Conservation (phyloP, 1,140 invertebrate species). For the Choristoneura fumiferana region DNA sequence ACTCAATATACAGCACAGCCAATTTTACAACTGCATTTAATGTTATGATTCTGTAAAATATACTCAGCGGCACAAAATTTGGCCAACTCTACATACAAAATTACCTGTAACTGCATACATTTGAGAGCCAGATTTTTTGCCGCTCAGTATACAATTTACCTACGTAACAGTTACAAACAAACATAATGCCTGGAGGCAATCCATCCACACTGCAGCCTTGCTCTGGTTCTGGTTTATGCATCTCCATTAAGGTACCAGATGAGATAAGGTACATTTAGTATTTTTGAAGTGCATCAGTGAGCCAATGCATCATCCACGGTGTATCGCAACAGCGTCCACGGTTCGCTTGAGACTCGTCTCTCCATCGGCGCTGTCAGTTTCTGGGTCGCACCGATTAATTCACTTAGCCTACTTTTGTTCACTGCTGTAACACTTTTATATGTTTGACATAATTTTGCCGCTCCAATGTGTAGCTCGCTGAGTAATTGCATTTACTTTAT, state of each 20-base stretch:
- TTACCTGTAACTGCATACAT: no score
- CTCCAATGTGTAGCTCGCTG: conserved; percentile 1
- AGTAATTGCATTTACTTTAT: conserved; percentile 19
- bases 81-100: no score
- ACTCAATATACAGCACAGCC: no score
- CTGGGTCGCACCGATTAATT: conserved; percentile 73
- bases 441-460: conserved; percentile 44
- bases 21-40: no score
- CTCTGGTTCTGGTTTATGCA: conserved; percentile 11
- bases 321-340: conserved; percentile 20
- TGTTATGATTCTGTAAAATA: no score
- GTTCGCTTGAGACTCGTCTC: conserved; percentile 35
- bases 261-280: conserved; percentile 6
- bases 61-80: no score
- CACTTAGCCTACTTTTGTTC: conserved; percentile 71
- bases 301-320: conserved; percentile 17
- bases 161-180: no score
- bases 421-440: conserved; percentile 53
- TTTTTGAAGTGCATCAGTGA: conserved; percentile 2
- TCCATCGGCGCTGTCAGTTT: conserved; percentile 53
- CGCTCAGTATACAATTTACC: no score
- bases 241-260: conserved; percentile 4
- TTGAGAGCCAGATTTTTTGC: no score
- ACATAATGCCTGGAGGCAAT: no score
- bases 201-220: neutral